Evolutionary conservation across 92 coral and sea anemone species (phyloP), one percentile per base, ranked within the genome.

Genomic region (Porites cylindrica): DNA sequence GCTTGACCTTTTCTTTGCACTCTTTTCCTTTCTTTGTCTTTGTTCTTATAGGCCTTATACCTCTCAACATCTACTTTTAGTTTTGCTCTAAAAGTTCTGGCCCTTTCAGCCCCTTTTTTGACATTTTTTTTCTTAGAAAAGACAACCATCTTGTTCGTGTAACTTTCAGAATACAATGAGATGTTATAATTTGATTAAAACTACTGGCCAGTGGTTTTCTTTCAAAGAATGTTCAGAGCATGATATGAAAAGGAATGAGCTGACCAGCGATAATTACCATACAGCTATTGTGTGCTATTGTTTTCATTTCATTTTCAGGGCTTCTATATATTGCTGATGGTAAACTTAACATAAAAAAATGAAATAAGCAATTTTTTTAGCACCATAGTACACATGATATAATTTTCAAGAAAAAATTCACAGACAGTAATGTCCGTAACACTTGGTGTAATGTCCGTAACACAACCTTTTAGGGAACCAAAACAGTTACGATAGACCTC

Each of bases 11-110:
- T 89, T 76, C 32, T 52, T 70, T 83, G 66, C 18, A 72, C 88
- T 54, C 12, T 66, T 76, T 88, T 88, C 69, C 88, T 89, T 68
- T 82, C 72, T 77, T 47, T 76, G 8, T 88, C 91, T 2, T 82
- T 75, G 23, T 51, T 16, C 43, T 82, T 88, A 67, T 76, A 77
- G 1, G 74, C 75, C 54, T 82, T 66, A 77, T 77, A 82, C 69
- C 58, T 70, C 43, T 43, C 91, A 82, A 58, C 63, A 76, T 88
- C 72, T 53, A 66, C 51, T 53, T 61, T 78, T 2, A 89, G 85
- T 29, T 32, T 69, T 16, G 66, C 23, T 16, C 20, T 3, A 62
- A 62, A 62, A 16, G 20, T 62, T 62, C 66, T 62, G 66, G 19
- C 19, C 66, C 66, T 17, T 61, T 61, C 66, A 13, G 7, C 66